phyloP scores from a whole-genome alignment of 2,113 vertebrate genomes.

The Suricata suricatta region DNA sequence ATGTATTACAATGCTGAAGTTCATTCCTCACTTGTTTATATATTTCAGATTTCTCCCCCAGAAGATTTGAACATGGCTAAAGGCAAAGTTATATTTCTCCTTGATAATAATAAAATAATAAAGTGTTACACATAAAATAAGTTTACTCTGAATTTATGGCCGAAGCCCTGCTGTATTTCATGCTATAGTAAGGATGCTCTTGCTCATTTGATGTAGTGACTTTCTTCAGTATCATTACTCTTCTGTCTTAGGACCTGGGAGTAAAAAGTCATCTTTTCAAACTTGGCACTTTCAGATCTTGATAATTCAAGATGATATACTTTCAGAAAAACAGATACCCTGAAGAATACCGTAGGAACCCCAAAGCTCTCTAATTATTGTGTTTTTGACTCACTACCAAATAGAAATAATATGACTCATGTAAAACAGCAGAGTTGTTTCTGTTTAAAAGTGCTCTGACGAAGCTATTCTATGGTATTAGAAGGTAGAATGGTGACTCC shows the following conservation, averaged over 20 bases:
- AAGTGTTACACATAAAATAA: not conserved
- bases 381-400: not conserved
- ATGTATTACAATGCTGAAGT: conserved; percentile 26
- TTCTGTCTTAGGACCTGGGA: not conserved
- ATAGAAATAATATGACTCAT: not conserved
- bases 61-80: conserved; percentile 41
- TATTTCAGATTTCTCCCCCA: conserved; percentile 48
- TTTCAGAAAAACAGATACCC: not conserved
- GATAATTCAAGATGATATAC: not conserved
- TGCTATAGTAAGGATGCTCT: not conserved
- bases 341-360: conserved; percentile 8
- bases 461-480: not conserved
- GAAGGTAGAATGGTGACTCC: not conserved
- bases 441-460: not conserved
- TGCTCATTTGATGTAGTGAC: not conserved
- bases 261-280: conserved; percentile 41
- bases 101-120: conserved; percentile 42
- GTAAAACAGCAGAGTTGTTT: not conserved
- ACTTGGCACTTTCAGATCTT: not conserved
- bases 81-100: conserved; percentile 64
- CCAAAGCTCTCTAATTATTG: not conserved
- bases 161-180: not conserved
- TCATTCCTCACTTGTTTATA: conserved; percentile 46
- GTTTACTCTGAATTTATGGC: not conserved
- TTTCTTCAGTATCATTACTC: not conserved